Evolutionary conservation across 2,113 vertebrate genomes (phyloP), one percentile per base, ranked within the genome.

Genomic region (Heterotis niloticus): DNA sequence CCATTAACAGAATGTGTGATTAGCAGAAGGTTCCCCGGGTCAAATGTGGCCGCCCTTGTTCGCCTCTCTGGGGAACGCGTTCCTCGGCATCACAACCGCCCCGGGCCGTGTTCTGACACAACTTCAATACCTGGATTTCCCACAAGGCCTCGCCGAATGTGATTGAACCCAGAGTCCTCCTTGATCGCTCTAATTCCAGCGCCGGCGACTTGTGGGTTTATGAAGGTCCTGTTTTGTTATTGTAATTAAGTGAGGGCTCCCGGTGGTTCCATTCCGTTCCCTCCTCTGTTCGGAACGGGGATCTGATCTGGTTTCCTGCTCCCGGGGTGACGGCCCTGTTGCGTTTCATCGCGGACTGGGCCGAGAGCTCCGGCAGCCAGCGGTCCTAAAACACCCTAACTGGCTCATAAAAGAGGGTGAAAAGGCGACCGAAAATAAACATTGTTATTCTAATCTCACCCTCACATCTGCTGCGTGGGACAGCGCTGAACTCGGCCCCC

Each of bases 221-320:
- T 85, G 87, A 86, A 89, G 83, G 73, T 67, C 18, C 67, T 83
- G 80, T 85, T 84, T 20, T 73, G 75, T 78, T 82, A 82, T 82
- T 26, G 69, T 51, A 82, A 81, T 76, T 83, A 80, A 81, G 84
- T 10, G 29, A 56, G 81, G 81, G 56, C 77, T 80, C 83, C 85
- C 80, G 64, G 78, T 84, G 86, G 86, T 88, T 87, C 87, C 83
- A 88, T 88, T 88, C 85, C 82, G 86, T 88, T 88, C 84, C 84
- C 86, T 79, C 79, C 69, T 76, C 86, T 90, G 88, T 89, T 88
- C 82, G 87, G 88, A 88, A 90, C 88, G 87, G 83, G 85, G 88
- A 3, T 75, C 82, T 86, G 88, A 91, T 87, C 86, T 87, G 86
- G 82, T 82, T 81, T 83, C 84, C 83, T 85, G 82, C 84, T 89